phyloP scores from a whole-genome alignment of 2,888 invertebrate genomes.

The Machimus atricapillus region DNA sequence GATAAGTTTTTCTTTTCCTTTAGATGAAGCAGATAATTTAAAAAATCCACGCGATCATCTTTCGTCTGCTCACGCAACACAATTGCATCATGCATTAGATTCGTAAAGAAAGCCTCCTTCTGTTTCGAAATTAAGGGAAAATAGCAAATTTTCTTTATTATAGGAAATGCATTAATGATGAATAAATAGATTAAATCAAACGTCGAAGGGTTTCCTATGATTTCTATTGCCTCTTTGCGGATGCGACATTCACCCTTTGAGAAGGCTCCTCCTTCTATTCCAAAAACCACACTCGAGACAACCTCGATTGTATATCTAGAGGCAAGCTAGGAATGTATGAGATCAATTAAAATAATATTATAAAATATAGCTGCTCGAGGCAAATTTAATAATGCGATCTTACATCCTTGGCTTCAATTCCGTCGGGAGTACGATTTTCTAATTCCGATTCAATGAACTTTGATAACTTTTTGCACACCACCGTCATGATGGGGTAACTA shows the following conservation, averaged over 20 bases:
- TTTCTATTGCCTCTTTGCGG: constrained; percentile 51
- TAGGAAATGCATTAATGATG: constrained; percentile 8
- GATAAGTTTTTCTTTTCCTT: constrained; percentile 50
- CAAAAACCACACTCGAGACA: constrained; percentile 63
- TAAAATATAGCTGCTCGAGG: background rate
- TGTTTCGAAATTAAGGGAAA: constrained; percentile 44
- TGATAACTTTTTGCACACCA: constrained; percentile 61
- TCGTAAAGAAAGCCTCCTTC: constrained; percentile 41
- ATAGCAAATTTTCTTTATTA: constrained; percentile 46
- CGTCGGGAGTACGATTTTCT: constrained; percentile 52
- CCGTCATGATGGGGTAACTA: constrained; percentile 63
- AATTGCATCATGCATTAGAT: constrained; percentile 48
- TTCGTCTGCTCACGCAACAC: constrained; percentile 42
- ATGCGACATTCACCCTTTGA: constrained; percentile 53
- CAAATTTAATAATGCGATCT: constrained; percentile 12
- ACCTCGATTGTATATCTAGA: constrained; percentile 61
- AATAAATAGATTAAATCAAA: constrained; percentile 24
- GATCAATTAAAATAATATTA: background rate
- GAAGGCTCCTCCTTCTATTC: constrained; percentile 61
- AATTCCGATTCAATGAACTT: constrained; percentile 58
- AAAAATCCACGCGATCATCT: constrained; percentile 49
- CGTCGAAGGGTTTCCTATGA: background rate
- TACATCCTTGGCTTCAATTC: constrained; percentile 62
- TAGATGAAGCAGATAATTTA: constrained; percentile 49
- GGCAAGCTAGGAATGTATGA: constrained; percentile 50